Base-by-base conservation (phyloP, 2,888 invertebrate species). In the Drosophila yooni region DNA sequence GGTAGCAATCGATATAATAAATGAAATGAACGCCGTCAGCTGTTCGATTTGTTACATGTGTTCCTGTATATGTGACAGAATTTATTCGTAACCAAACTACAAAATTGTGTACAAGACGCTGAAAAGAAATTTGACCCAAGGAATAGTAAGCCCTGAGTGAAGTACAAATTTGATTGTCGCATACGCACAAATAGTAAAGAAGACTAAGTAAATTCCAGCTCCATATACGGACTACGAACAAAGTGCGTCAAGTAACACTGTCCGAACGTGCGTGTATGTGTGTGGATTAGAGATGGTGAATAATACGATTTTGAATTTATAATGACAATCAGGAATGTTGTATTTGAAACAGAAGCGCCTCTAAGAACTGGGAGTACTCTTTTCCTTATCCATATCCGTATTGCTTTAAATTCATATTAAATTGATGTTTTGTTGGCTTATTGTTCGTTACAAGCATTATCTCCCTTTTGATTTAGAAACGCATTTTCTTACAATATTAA, bases 61-160 rank as follows among this genome's bases (percentile, higher is more conserved):
- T 74, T 78, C 57, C 60, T 73, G 69, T 74, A 58, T 76, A 64
- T 86, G 70, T 70, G 67, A 58, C 54, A 61, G 72, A 81, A 74
- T 77, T 74, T 86, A 70, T 81, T 83, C 81, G 74, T 76, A 83
- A 71, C 69, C 59, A 60, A 77, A 52, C 57, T 58, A 36, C 60
- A 65, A 57, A 79, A 62, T n/a, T 13, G 11, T 8, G 25, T 27
- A 13, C 5, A 29, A 50, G 56, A 13, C 18, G 43, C 40, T 11
- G 13, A 40, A 48, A 58, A 53, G 25, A 15, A n/a, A 36, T 25
- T 18, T 18, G 18, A 53, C 10, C 7, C 54, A n/a, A 40, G n/a
- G 43, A 54, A 38, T 38, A 56, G 10, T 43, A 27, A 27, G 27
- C 21, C 18, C n/a, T 2, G 1, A 27, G 3, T 27, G 25, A 50